Percentiles rank a stretch among this genome's conserved stretches.
phyloP scores from a whole-genome alignment of 2,888 invertebrate genomes.

The Rhagonycha fulva region DNA sequence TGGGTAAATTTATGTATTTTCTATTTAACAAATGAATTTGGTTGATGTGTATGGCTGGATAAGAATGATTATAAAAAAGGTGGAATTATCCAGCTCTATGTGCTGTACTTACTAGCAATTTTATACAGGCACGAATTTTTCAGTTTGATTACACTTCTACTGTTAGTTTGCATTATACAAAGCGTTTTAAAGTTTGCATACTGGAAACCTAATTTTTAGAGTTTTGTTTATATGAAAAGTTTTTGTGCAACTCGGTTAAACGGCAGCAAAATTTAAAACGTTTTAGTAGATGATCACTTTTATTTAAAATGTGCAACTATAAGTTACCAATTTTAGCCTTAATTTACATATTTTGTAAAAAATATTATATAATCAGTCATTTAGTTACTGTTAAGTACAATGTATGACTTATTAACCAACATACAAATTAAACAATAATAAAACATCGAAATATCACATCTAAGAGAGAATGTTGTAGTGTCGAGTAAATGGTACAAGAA shows the following conservation, averaged over 20 bases:
- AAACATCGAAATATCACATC: slow-evolving; percentile 26
- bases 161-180: not conserved
- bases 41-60: not conserved
- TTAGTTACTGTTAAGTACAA: slow-evolving; percentile 31
- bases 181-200: not conserved
- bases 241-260: not conserved
- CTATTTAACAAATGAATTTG: slow-evolving; percentile 15
- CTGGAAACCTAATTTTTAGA: not conserved
- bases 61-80: not conserved
- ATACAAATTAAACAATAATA: slow-evolving; percentile 10
- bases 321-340: slow-evolving; percentile 19
- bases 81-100: not conserved
- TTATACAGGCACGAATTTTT: slow-evolving; percentile 26
- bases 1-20: slow-evolving; percentile 7
- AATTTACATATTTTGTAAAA: slow-evolving; percentile 23
- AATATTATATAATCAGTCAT: slow-evolving; percentile 31
- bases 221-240: not conserved
- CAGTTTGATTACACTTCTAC: slow-evolving; percentile 24
- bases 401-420: slow-evolving; percentile 19
- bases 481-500: not conserved
- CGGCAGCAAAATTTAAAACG: not conserved
- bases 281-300: not conserved
- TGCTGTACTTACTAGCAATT: slow-evolving; percentile 7
- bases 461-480: slow-evolving; percentile 26
- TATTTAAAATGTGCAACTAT: slow-evolving; percentile 20